Evolutionary conservation across 1,140 invertebrate genomes (phyloP), one percentile per base, ranked within the genome.

Genomic region (Antheraea mylitta): DNA sequence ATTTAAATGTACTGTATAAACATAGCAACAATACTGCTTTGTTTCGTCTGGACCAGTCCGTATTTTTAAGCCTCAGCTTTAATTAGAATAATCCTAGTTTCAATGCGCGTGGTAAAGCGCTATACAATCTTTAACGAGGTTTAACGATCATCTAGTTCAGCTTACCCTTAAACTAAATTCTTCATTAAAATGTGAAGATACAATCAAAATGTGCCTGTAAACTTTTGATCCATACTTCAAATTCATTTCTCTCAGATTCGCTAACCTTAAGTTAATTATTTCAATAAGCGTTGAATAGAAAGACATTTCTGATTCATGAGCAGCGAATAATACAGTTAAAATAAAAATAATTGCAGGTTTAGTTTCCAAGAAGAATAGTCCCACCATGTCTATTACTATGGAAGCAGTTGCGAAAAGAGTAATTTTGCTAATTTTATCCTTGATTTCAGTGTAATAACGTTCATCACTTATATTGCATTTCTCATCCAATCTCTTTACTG

Each of bases 231-330:
- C 81, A 18, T 59, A 45, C 60, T 67, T 72, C 0, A 69, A 58
- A 63, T 65, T 48, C 1, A 69, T 61, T 37, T 68, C 42, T 0
- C 74, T 67, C 11, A 81, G 58, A 13, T 61, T 75, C 0, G 64
- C 36, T 22, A 87, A 36, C 68, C 80, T 82, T 8, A 75, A 42
- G 66, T 86, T 87, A 13, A 83, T 71, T n/a, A 62, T 71, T 36
- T 79, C 70, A 61, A 85, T 70, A 4, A 86, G 48, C 8, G 81
- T 58, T 13, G 75, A 73, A 68, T 67, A 77, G 18, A 82, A 78
- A 0, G 70, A 37, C 48, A 84, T 74, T 74, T 87, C 85, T 5
- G 78, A 68, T 71, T 86, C 82, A 63, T 83, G 82, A 53, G 78
- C 80, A 30, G 76, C 69, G 58, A 78, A 80, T 5, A 68, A 74